These are phyloP conservation scores for Pseudococcus jackbeardsleyi DNA, from an alignment of 2,888 invertebrate genomes.

Conservation along the genomic window DNA sequence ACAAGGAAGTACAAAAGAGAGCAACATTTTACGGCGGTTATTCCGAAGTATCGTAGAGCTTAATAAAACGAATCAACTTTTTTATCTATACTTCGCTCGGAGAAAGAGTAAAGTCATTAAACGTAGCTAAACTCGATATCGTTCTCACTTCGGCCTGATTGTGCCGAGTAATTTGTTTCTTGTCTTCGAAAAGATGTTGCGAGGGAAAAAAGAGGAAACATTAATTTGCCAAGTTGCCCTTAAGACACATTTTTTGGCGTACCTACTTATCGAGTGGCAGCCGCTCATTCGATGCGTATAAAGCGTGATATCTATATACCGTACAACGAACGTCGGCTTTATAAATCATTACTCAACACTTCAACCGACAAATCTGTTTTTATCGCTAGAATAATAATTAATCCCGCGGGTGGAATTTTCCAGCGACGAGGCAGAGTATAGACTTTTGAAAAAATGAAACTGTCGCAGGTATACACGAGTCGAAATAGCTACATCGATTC, in stretches of 20 bases:
- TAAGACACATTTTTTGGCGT: background rate
- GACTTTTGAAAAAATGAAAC: too few species aligned
- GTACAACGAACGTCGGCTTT: background rate
- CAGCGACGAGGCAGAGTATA: too few species aligned
- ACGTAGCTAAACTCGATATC: background rate
- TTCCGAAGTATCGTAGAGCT: background rate
- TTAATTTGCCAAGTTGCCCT: constrained; percentile 29
- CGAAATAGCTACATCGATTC: too few species aligned
- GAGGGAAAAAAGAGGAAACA: background rate
- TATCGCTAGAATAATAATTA: background rate
- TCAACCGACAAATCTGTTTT: background rate
- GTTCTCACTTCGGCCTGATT: background rate
- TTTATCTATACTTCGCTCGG: background rate
- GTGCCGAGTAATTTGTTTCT: constrained; percentile 3
- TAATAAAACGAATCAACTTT: background rate
- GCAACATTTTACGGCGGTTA: too few species aligned
- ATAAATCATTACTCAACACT: background rate
- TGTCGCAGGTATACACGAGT: too few species aligned
- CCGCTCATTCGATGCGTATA: background rate
- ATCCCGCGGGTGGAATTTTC: background rate
- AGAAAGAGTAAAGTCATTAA: background rate
- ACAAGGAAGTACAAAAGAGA: too few species aligned
- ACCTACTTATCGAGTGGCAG: background rate
- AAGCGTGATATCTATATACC: background rate
- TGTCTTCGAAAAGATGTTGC: background rate